Conservation (phyloP, 2,888 invertebrate genomes). For the Argyra leucocephala region DNA sequence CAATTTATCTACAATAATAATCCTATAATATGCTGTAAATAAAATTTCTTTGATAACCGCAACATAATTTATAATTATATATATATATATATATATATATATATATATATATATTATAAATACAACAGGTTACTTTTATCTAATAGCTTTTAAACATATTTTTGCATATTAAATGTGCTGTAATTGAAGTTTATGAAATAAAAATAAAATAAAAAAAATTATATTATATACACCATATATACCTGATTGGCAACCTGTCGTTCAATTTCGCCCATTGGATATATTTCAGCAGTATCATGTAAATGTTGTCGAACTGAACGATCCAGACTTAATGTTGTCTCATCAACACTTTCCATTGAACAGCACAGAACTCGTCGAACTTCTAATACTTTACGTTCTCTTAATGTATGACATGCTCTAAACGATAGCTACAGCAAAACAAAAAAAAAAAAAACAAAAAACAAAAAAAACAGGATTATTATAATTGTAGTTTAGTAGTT, state of each 20-base stretch:
- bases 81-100: no score
- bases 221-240: constrained; percentile 11
- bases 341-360: constrained; percentile 43
- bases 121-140: no score
- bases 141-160: not conserved
- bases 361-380: constrained; percentile 54
- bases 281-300: constrained; percentile 59
- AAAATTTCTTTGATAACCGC: no score
- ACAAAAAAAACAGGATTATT: no score
- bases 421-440: constrained; percentile 54
- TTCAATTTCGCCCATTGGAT: constrained; percentile 59
- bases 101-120: no score
- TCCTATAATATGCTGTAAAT: no score
- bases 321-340: constrained; percentile 45
- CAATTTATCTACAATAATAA: no score
- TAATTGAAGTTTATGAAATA: not conserved
- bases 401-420: constrained; percentile 59
- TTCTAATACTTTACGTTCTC: constrained; percentile 64
- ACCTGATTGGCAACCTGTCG: constrained; percentile 57
- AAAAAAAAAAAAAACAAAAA: no score
- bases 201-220: constrained; percentile 5
- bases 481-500: constrained; percentile 3
- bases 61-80: no score
- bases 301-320: constrained; percentile 56
- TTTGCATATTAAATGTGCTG: not conserved